Conservation (phyloP, 2,797 vertebrate species). For the Parauchenoglanis ngamensis region DNA sequence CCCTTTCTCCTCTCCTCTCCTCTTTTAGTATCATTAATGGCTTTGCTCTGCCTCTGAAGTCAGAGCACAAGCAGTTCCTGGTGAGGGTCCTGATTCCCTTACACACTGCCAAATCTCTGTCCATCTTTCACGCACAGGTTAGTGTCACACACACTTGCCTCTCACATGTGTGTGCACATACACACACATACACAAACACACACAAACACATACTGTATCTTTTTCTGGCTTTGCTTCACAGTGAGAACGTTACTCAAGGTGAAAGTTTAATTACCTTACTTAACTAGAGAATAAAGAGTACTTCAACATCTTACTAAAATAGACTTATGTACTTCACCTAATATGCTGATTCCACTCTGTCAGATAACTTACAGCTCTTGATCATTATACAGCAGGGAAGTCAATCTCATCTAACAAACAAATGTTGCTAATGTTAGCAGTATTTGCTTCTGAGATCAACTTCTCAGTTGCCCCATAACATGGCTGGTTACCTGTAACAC, state of each 20-base stretch:
- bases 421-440: background rate
- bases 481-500: background rate
- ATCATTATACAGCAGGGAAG: no score
- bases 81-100: slow-evolving; percentile 90
- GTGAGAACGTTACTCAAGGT: background rate
- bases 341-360: background rate
- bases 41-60: slow-evolving; percentile 89
- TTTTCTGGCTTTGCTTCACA: background rate
- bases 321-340: background rate
- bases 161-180: background rate
- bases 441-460: background rate
- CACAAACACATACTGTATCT: background rate
- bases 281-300: background rate
- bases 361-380: background rate
- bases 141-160: slow-evolving; percentile 49
- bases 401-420: background rate
- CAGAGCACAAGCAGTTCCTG: slow-evolving; percentile 92
- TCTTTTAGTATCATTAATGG: slow-evolving; percentile 85
- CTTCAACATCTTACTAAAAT: background rate
- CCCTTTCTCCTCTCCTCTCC: slow-evolving; percentile 28
- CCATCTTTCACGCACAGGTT: slow-evolving; percentile 93
- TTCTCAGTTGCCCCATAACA: background rate
- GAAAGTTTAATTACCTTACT: background rate
- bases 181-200: slow-evolving; percentile 28
- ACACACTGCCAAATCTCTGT: slow-evolving; percentile 90